A percentile compares a stretch with the other conserved stretches of the same genome.
phyloP scores from a whole-genome alignment of 2,797 vertebrate genomes.

The Ceyx erithaca region DNA sequence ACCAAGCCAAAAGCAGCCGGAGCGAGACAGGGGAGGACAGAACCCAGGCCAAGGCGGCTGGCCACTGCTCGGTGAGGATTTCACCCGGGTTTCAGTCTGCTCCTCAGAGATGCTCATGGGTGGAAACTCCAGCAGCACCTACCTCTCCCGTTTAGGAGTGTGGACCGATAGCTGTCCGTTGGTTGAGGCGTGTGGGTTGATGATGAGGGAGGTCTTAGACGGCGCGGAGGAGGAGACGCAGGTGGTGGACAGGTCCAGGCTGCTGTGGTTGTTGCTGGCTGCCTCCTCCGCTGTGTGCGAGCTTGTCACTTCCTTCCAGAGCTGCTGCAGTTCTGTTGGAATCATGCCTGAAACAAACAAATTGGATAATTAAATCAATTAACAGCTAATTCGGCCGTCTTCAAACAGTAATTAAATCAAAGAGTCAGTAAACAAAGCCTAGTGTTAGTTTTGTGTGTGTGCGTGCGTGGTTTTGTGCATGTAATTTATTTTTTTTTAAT shows the following conservation, averaged over 20 bases:
- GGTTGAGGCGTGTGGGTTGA: slow-evolving; percentile 93
- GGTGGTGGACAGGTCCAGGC: slow-evolving; percentile 91
- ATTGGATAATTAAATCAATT: slow-evolving; percentile 99
- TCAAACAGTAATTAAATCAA: slow-evolving; percentile 98
- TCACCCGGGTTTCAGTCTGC: rapidly evolving
- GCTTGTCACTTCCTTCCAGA: slow-evolving; percentile 98
- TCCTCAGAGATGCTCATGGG: neutral
- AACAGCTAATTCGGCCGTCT: slow-evolving; percentile 94
- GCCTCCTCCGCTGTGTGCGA: slow-evolving; percentile 90
- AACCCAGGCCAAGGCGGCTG: slow-evolving; percentile 2
- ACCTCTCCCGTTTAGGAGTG: slow-evolving; percentile 94
- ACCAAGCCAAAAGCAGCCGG: neutral
- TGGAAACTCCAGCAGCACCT: slow-evolving; percentile 9
- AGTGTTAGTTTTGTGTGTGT: slow-evolving; percentile 80
- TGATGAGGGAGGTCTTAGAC: slow-evolving; percentile 90
- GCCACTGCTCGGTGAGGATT: neutral
- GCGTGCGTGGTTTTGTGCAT: neutral
- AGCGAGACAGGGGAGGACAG: neutral
- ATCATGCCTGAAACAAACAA: slow-evolving; percentile 99
- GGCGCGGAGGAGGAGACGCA: slow-evolving; percentile 86
- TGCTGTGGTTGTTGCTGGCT: slow-evolving; percentile 91
- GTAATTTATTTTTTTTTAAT: slow-evolving; percentile 73
- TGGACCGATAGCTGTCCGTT: slow-evolving; percentile 95
- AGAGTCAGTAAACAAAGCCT: slow-evolving; percentile 96
- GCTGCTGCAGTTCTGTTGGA: slow-evolving; percentile 98